phyloP scores from a whole-genome alignment of 1,140 invertebrate genomes.

The Lucilia cuprina region DNA sequence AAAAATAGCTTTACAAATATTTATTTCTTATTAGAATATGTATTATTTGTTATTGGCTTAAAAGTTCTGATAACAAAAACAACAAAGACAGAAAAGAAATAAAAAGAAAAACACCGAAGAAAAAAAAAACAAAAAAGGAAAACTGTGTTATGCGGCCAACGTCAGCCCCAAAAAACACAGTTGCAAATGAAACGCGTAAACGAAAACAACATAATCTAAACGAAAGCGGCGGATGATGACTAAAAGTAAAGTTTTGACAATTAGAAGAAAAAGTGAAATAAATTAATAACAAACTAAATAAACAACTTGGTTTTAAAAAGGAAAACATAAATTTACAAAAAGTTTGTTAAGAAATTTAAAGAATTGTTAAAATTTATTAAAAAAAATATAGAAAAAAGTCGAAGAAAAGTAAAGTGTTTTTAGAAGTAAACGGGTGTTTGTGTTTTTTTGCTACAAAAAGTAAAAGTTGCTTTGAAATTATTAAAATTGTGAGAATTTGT shows the following conservation, averaged over 20 bases:
- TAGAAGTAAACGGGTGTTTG: neutral
- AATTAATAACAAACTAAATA: neutral
- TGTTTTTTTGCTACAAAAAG: no score
- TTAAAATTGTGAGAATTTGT: no score
- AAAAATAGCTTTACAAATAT: neutral
- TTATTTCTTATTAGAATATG: neutral
- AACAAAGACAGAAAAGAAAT: neutral
- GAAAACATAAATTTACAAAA: neutral
- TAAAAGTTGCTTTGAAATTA: no score
- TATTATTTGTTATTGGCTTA: neutral
- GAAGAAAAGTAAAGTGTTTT: neutral
- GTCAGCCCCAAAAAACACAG: neutral
- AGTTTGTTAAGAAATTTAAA: neutral
- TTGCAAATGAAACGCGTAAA: constrained; percentile 14
- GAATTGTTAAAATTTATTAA: neutral
- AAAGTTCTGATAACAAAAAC: neutral
- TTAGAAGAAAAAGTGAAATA: neutral
- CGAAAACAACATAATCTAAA: neutral
- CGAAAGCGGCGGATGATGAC: neutral
- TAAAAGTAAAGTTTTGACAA: neutral
- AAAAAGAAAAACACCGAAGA: neutral
- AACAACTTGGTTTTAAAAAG: neutral
- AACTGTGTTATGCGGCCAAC: neutral
- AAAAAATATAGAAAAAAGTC: neutral
- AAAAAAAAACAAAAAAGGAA: neutral